Base-by-base conservation (phyloP, 1,140 invertebrate species). In the Xylocopa sonorina region DNA sequence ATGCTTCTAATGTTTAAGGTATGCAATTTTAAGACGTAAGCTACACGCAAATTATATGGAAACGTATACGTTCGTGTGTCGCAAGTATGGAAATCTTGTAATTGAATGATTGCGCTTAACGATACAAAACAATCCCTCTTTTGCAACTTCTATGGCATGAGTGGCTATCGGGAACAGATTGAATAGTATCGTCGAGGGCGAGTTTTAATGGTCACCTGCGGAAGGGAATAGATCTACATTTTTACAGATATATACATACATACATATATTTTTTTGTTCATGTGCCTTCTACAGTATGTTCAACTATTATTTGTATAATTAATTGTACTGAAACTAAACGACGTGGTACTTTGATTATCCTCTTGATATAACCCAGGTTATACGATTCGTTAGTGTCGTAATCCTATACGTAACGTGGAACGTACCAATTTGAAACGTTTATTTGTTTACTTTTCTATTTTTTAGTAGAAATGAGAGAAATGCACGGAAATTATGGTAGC, bases 401-500 rank as follows among this genome's bases (percentile, higher is more conserved):
- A 50, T 3, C n/a, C 29, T 69, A 46, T 66, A 53, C 66, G 57
- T 41, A 29, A 38, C 1, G 21, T 27, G 9, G 58, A 58, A 27
- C 29, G 32, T 62, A 27, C 43, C 58, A 71, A 62, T 43, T 21
- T 6, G 38, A 32, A 57, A 5, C 9, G 51, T 14, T 43, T 12
- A 27, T 12, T 3, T 32, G 21, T 64, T 10, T 38, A 9, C 38
- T 16, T 43, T 32, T 2, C 60, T 46, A 5, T 14, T 43, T 7
- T 16, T 24, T 16, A 4, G 0, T 38, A 18, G n/a, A n/a, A n/a
- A n/a, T 21, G 32, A 68, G 32, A 51, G 0, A 21, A 9, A 74
- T 24, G 24, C 9, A 21, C 12, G 21, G 48, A 6, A 3, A 74
- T 90, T 90, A 94, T 64, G 95, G 95, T 82, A 92, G 92, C 77